Evolutionary conservation across 2,113 vertebrate genomes (phyloP), one percentile per base, ranked within the genome.

Genomic region (Grammomys surdaster): DNA sequence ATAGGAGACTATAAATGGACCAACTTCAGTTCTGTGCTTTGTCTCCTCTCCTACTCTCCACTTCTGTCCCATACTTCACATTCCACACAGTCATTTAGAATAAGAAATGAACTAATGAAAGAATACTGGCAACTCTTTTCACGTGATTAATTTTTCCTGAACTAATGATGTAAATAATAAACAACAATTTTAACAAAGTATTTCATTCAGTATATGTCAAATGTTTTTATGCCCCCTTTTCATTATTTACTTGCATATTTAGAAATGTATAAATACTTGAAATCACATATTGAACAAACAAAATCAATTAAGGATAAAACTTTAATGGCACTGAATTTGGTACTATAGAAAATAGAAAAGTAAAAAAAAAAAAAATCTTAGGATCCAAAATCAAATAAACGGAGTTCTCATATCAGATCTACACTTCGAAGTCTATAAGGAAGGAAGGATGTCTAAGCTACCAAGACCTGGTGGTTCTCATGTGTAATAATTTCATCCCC

Each of bases 211-310:
- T 43, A 51, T 78, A 77, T 84, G 43, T 95, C 80, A 96, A 26
- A 48, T 91, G 58, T 94, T 92, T 95, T 90, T 20, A 77, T 95
- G 19, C 67, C 20, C 43, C 33, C 84, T 93, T 94, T 95, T 95
- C 58, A 88, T 85, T 84, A 94, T 96, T 94, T 86, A 84, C 54
- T 73, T 73, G 65, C 67, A 28, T 81, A 90, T 90, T 76, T 36
- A 81, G 28, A 90, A 90, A 65, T 86, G 72, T 86, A 75, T 36
- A 95, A 97, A 95, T 92, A 81, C 8, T 72, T 92, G 14, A 91
- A 94, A 72, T 90, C 90, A 90, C 78, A 69, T 70, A 93, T 20
- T 89, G 65, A 26, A 9, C 0, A 96, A 96, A 76, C 48, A 80
- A 90, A 70, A 93, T 16, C n/a, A 94, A 69, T 73, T 89, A 91